Conservation (phyloP, 2,797 vertebrate species). For the Cercopithecus diana region DNA sequence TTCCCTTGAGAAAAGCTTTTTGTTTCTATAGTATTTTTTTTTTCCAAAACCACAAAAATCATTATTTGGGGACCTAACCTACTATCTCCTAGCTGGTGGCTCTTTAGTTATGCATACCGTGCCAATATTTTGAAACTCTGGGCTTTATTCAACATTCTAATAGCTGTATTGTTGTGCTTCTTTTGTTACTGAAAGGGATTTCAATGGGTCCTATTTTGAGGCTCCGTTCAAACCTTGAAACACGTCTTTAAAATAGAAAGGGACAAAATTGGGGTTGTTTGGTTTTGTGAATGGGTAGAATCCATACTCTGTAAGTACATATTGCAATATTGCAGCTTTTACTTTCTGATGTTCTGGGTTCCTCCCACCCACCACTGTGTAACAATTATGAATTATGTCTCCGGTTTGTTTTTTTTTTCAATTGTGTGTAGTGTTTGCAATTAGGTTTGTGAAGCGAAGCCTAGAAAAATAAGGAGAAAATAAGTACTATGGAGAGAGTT, state of each 20-base stretch:
- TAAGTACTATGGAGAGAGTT: background rate
- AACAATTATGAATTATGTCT: background rate
- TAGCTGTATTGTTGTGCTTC: constrained; percentile 60
- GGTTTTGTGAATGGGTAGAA: constrained; percentile 68
- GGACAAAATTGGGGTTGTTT: constrained; percentile 71
- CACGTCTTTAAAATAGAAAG: constrained; percentile 73
- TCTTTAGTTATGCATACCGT: constrained; percentile 19
- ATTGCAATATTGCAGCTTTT: constrained; percentile 17
- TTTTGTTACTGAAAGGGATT: constrained; percentile 69
- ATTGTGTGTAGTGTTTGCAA: constrained; percentile 34
- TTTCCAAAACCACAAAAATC: constrained; percentile 39
- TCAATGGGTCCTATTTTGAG: constrained; percentile 69
- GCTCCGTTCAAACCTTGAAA: constrained; percentile 70
- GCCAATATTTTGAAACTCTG: constrained; percentile 73
- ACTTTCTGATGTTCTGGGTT: constrained; percentile 17
- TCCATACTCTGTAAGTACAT: constrained; percentile 43
- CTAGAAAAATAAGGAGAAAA: constrained; percentile 4
- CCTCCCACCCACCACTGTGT: background rate
- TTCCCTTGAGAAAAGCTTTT: constrained; percentile 39
- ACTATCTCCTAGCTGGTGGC: constrained; percentile 40
- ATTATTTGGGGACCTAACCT: constrained; percentile 57
- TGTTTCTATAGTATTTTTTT: constrained; percentile 37
- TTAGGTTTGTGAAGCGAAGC: constrained; percentile 20
- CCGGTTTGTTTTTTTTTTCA: constrained; percentile 35
- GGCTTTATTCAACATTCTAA: constrained; percentile 71